A percentile compares a stretch with the other conserved stretches of the same genome.
Conservation (phyloP, 2,797 vertebrate genomes). For the Petrocephalus sullivani region DNA sequence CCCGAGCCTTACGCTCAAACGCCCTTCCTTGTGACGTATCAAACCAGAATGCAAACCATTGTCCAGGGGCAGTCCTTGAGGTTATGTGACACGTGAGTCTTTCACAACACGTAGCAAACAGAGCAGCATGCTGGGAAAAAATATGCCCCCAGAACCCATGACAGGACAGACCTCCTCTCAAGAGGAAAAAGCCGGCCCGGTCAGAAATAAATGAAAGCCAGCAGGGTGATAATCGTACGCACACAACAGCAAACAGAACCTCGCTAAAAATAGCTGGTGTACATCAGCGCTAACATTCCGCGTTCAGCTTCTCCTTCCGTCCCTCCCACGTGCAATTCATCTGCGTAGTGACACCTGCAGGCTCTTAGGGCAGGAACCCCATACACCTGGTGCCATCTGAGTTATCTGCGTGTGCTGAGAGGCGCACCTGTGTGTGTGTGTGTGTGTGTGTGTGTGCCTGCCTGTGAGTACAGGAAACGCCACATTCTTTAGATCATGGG, state of each 20-base stretch:
- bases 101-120: background rate
- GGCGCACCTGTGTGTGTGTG: background rate
- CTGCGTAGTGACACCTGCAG: background rate
- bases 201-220: background rate
- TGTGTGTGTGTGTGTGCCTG: background rate
- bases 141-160: background rate
- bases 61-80: background rate
- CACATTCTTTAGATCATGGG: background rate
- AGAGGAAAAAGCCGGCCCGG: background rate
- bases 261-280: background rate
- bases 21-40: background rate
- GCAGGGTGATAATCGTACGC: background rate
- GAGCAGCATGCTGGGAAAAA: background rate
- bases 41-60: background rate
- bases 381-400: background rate
- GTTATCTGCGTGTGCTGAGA: background rate
- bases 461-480: background rate
- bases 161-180: background rate
- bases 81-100: background rate
- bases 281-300: background rate
- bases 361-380: background rate
- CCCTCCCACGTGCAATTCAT: background rate
- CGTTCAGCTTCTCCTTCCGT: background rate
- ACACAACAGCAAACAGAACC: background rate
- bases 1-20: background rate